Conservation (phyloP, 2,113 vertebrate genomes). For the Corapipo altera region DNA sequence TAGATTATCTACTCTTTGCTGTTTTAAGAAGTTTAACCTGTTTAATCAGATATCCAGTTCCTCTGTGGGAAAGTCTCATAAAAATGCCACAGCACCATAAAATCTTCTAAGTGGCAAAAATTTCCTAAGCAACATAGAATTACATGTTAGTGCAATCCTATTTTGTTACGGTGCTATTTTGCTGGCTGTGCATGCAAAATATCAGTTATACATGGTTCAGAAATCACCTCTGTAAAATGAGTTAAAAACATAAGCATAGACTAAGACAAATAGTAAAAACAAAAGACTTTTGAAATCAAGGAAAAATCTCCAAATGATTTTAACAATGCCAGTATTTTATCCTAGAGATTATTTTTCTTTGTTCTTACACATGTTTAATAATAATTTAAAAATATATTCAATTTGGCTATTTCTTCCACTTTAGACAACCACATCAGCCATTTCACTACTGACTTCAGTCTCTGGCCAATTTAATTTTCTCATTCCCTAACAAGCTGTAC, state of each 20-base stretch:
- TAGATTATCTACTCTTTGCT: background rate
- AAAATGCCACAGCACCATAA: background rate
- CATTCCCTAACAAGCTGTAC: background rate
- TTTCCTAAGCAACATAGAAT: background rate
- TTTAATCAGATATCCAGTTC: background rate
- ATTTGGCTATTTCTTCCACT: background rate
- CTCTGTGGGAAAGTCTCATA: background rate
- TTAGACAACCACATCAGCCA: background rate
- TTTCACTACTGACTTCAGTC: background rate
- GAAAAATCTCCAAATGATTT: background rate
- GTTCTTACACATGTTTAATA: background rate
- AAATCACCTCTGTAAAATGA: background rate
- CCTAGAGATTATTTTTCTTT: background rate
- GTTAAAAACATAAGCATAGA: background rate
- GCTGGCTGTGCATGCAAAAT: background rate
- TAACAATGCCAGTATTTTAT: background rate
- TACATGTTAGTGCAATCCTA: background rate
- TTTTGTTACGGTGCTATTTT: background rate
- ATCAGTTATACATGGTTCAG: background rate
- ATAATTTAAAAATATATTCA: background rate
- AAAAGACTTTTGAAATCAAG: background rate
- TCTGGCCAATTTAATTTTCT: background rate
- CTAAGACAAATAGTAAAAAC: background rate
- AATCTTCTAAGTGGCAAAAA: background rate
- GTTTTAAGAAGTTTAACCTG: background rate